Evolutionary conservation across 2,113 vertebrate species (phyloP).

Genomic region (Setophaga kirtlandii): DNA sequence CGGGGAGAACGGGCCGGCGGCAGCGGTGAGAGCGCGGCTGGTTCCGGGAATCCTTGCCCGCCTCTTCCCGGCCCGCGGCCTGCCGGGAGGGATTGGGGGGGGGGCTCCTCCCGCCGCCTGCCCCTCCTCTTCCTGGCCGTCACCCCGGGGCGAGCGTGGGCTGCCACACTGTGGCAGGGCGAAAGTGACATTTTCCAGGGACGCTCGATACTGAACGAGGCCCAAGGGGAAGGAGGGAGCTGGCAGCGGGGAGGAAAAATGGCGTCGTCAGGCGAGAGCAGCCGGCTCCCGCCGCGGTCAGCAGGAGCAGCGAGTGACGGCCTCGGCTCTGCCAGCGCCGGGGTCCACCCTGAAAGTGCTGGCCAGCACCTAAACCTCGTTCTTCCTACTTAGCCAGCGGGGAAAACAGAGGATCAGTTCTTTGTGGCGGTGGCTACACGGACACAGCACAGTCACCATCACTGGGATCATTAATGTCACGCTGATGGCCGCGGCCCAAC

Average conservation of each 20-base stretch:
- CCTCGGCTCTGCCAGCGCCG: not conserved
- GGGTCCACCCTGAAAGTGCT: accelerated
- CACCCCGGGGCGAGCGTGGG: accelerated
- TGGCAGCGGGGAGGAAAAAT: too few species aligned
- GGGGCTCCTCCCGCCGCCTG: accelerated
- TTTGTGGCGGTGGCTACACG: too few species aligned
- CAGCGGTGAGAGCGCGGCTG: accelerated
- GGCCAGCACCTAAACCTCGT: not conserved
- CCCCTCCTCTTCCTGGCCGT: not conserved
- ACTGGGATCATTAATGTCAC: not conserved
- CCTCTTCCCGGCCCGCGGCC: not conserved
- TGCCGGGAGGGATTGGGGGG: not conserved
- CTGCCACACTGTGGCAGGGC: accelerated
- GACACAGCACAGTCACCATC: too few species aligned
- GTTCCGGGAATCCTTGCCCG: not conserved
- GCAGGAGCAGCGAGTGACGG: accelerated
- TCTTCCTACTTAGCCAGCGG: not conserved
- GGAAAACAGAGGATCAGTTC: not conserved
- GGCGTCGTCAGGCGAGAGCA: not conserved
- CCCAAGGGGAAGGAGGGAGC: not conserved
- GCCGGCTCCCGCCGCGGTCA: accelerated
- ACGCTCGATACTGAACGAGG: accelerated
- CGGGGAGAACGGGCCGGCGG: accelerated
- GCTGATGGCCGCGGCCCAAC: not conserved
- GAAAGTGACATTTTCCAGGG: not conserved